Evolutionary conservation across 2,113 vertebrate genomes (phyloP).

Genomic region (Oreotrochilus melanogaster): DNA sequence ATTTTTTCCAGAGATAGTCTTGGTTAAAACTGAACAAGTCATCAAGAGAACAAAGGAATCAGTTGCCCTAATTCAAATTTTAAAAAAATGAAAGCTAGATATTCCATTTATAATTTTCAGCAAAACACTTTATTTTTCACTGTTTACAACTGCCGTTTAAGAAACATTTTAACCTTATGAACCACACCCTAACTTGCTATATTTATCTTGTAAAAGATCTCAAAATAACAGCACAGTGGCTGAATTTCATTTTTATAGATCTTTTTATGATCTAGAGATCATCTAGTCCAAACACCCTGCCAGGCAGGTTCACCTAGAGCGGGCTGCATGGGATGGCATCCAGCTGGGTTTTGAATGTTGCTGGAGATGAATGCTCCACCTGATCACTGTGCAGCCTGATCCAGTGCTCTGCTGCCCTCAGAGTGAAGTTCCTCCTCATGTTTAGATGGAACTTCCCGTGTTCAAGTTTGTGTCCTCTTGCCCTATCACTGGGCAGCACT

Average conservation of each 20-base stretch:
- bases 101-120: conserved; percentile 25
- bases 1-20: not conserved
- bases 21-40: not conserved
- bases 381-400: too few species aligned
- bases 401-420: too few species aligned
- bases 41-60: not conserved
- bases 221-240: conserved; percentile 74
- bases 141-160: conserved; percentile 57
- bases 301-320: not conserved
- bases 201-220: conserved; percentile 80
- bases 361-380: too few species aligned
- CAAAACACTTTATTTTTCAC: conserved; percentile 61
- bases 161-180: conserved; percentile 71
- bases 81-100: not conserved
- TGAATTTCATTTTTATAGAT: conserved; percentile 70
- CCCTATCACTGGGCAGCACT: too few species aligned
- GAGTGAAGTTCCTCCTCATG: too few species aligned
- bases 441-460: too few species aligned
- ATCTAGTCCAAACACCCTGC: too few species aligned
- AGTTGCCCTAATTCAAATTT: not conserved
- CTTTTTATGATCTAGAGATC: conserved; percentile 26
- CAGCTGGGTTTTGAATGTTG: too few species aligned
- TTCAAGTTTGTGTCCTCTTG: too few species aligned
- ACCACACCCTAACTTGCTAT: conserved; percentile 76
- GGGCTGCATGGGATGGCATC: too few species aligned